Evolutionary conservation across 2,113 vertebrate species (phyloP), one percentile per base, ranked within the genome.

Genomic region (Neolamprologus fasciatus): DNA sequence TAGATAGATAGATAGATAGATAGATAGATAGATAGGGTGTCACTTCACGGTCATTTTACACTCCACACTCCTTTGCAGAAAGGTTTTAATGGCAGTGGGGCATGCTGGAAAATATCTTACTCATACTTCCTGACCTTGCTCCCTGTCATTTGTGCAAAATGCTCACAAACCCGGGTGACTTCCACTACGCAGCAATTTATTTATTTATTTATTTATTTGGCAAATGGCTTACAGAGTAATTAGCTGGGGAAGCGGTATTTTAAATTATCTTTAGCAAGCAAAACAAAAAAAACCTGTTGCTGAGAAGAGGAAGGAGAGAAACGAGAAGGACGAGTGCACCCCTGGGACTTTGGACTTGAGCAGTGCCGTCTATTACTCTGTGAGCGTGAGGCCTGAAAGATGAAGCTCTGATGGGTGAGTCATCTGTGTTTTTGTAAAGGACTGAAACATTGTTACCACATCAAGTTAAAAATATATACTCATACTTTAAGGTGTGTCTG

Each of bases 121-220:
- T 71, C 37, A 6, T 9, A 23, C 66, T 71, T 71, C n/a, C 35
- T 71, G 35, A 42, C n/a, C 5, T 42, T 71, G 35, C n/a, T 71
- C 35, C 63, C 35, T 71, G 35, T 42, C n/a, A 71, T 71, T 71
- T 71, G 63, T 42, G 63, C 35, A 71, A 71, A 42, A 71, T 71
- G 35, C 1, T 21, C 2, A 40, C 19, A 68, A 68, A 68, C n/a
- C 63, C 11, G 3, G 63, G 19, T 68, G 61, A 4, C 61, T 37
- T 68, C 10, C 33, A 35, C 19, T 12, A 68, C 1, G 1, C 33
- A 68, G 33, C 6, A 37, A 37, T 68, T 37, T 37, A 37, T 37
- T 66, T 4, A 4, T 0, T 11, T 3, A 1, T 6, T 3, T 5
- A 2, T 63, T 11, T 11, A 37, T 68, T 40, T 2, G 63, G n/a